Evolutionary conservation across 2,888 invertebrate genomes (phyloP).

Genomic region (Teleiodes luculella): DNA sequence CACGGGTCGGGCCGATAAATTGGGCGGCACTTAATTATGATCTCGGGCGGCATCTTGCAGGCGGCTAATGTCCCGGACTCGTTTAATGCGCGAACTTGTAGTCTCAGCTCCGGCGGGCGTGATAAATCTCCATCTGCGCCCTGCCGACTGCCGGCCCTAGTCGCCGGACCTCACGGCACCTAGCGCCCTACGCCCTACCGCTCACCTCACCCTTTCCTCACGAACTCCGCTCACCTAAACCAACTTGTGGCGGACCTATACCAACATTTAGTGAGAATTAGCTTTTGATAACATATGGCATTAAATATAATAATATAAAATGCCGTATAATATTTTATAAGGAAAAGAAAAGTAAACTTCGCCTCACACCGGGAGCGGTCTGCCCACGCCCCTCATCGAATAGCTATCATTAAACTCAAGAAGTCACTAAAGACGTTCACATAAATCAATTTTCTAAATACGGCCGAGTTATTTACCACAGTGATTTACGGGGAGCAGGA

Average conservation of each 20-base stretch:
- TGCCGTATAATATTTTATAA: neutral
- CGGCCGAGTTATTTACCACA: constrained; percentile 54
- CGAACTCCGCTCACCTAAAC: neutral
- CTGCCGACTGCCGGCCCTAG: constrained; percentile 20
- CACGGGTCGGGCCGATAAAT: constrained; percentile 77
- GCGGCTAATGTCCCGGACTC: constrained; percentile 76
- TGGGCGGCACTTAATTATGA: constrained; percentile 79
- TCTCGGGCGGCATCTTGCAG: constrained; percentile 78
- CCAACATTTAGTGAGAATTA: neutral
- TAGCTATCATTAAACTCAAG: constrained; percentile 38
- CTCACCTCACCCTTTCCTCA: too few relatives aligned
- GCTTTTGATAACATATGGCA: too few relatives aligned
- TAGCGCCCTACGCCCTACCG: neutral
- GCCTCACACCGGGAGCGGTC: neutral
- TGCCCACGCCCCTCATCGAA: constrained; percentile 35
- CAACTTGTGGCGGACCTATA: neutral
- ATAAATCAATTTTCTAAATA: constrained; percentile 68
- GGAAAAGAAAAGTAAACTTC: neutral
- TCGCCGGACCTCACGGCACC: neutral
- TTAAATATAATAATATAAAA: too few relatives aligned
- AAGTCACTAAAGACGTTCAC: constrained; percentile 58
- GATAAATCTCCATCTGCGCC: constrained; percentile 74
- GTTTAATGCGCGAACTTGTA: constrained; percentile 78
- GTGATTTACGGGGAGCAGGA: constrained; percentile 55
- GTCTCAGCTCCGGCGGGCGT: constrained; percentile 70